Evolutionary conservation across 1,140 invertebrate species (phyloP), one percentile per base, ranked within the genome.

Genomic region (Achatina immaculata): DNA sequence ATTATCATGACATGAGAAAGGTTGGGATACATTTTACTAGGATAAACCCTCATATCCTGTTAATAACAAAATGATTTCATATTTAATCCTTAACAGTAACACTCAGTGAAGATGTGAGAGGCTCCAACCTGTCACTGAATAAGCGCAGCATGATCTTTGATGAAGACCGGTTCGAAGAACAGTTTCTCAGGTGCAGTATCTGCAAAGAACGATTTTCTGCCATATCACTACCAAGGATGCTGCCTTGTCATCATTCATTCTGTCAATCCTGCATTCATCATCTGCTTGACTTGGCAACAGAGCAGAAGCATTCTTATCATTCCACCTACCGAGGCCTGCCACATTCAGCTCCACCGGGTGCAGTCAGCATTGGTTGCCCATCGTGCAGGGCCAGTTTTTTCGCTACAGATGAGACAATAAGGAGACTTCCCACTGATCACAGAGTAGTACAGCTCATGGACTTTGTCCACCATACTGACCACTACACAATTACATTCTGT

Each of bases 241-340:
- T 90, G 6, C 86, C 86, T 14, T 90, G 89, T 48, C 89, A 90
- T 68, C 89, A 90, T 73, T 83, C 87, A 14, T 87, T 88, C 82
- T 90, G 89, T 66, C 86, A 92, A 42, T 84, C 90, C 16, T 95
- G 94, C 84, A 91, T 95, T n/a, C n/a, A 83, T 42, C 80, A 87
- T 65, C 36, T 89, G 31, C 85, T 83, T 73, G 28, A 81, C n/a
- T 74, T 78, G 21, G 85, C 86, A 73, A 77, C 78, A 28, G 83
- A 85, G 43, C 85, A 87, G 42, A 48, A 84, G 16, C 80, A 82
- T 28, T 85, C 71, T 31, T 81, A 85, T 38, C 82, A 82, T 11
- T 82, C 84, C 7, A 48, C 80, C 0, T 82, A 84, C 51, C 38
- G 80, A 0, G 82, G 80, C 34, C 65, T 86, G 69, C 83, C 83